Conservation (phyloP, 2,888 invertebrate species). For the Gymnocheta viridis region DNA sequence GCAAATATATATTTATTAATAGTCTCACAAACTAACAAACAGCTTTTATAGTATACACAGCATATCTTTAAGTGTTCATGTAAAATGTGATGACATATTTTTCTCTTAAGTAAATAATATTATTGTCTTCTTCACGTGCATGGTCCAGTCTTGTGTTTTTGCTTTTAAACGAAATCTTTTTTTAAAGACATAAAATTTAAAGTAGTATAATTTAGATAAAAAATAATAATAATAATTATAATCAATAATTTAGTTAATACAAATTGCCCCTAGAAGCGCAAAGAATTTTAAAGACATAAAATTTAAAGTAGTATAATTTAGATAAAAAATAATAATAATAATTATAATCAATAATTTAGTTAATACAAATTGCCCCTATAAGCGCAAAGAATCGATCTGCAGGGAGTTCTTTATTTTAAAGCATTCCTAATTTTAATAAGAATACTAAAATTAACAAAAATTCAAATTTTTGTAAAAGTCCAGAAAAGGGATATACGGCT, state of each 20-base stretch:
- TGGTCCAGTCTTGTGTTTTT: neutral
- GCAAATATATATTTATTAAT: too few species aligned
- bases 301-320: neutral
- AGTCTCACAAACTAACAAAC: too few species aligned
- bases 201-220: too few species aligned
- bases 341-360: neutral
- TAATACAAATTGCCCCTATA: neutral
- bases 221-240: neutral
- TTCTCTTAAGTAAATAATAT: neutral
- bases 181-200: too few species aligned
- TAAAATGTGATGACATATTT: neutral
- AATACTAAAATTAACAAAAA: neutral
- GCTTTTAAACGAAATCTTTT: too few species aligned
- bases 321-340: neutral
- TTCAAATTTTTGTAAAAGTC: neutral
- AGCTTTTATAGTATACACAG: neutral
- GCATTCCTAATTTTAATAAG: too few species aligned
- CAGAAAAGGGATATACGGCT: slow-evolving; percentile 11
- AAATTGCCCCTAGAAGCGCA: neutral
- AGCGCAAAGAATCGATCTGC: neutral
- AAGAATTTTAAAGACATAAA: neutral
- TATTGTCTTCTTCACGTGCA: neutral
- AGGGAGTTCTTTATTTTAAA: too few species aligned
- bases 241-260: neutral
- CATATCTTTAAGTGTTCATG: neutral